Evolutionary conservation across 2,888 invertebrate genomes (phyloP).

Genomic region (Ctena decussata): DNA sequence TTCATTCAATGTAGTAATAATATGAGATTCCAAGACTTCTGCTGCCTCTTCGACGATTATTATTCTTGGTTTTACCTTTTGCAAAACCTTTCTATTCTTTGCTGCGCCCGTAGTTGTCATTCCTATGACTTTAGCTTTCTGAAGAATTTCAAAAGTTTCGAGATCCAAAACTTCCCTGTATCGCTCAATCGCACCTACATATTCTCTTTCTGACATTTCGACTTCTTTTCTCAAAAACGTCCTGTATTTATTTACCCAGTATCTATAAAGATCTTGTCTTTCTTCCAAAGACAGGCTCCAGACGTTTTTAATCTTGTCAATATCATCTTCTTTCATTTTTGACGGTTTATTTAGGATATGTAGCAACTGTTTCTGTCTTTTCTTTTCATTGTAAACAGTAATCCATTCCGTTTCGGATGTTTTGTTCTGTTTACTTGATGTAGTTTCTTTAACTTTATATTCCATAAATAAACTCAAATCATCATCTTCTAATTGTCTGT

Average conservation of each 20-base stretch:
- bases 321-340: constrained; percentile 66
- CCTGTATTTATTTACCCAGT: constrained; percentile 79
- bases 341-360: constrained; percentile 34
- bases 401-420: constrained; percentile 30
- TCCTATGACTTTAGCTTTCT: constrained; percentile 78
- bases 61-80: constrained; percentile 83
- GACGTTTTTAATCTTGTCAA: constrained; percentile 62
- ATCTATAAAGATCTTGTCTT: constrained; percentile 87
- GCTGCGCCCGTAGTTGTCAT: constrained; percentile 86
- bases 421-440: neutral
- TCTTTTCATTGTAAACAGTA: constrained; percentile 27
- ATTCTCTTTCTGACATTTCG: constrained; percentile 65
- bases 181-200: constrained; percentile 61
- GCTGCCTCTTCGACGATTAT: constrained; percentile 95
- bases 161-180: constrained; percentile 68
- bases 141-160: constrained; percentile 79
- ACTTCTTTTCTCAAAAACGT: constrained; percentile 60
- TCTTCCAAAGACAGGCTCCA: constrained; percentile 75
- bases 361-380: constrained; percentile 35
- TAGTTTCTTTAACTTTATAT: neutral
- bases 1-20: constrained; percentile 91
- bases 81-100: constrained; percentile 73
- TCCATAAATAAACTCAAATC: constrained; percentile 15
- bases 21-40: constrained; percentile 94
- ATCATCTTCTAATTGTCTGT: constrained; percentile 50